phyloP scores from a whole-genome alignment of 2,888 invertebrate species.

The Athetis lepigone region DNA sequence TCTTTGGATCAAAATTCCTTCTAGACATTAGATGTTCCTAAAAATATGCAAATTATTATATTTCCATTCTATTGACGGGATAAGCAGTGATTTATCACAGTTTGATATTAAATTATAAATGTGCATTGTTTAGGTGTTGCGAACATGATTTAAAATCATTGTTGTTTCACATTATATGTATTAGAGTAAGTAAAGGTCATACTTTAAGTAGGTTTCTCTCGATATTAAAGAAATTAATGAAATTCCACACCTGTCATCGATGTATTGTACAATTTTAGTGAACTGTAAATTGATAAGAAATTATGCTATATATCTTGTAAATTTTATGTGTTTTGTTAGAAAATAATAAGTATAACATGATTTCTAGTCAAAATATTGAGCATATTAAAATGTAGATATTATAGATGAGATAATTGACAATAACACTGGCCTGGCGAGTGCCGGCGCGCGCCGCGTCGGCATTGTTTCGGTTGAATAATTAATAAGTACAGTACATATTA shows the following conservation, averaged over 20 bases:
- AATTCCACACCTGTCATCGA: constrained; percentile 83
- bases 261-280: constrained; percentile 88
- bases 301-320: constrained; percentile 88
- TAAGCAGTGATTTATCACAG: constrained; percentile 65
- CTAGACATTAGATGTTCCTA: constrained; percentile 77
- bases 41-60: constrained; percentile 67
- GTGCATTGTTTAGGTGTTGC: constrained; percentile 69
- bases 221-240: constrained; percentile 69
- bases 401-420: constrained; percentile 89
- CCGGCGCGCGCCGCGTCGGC: constrained; percentile 64
- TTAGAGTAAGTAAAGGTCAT: constrained; percentile 72
- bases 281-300: constrained; percentile 88
- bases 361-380: constrained; percentile 91
- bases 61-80: constrained; percentile 65
- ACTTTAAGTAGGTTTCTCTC: constrained; percentile 73
- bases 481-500: constrained; percentile 83
- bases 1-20: constrained; percentile 69
- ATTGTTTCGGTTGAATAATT: constrained; percentile 77
- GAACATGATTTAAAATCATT: constrained; percentile 79
- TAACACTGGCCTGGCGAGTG: constrained; percentile 86
- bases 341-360: constrained; percentile 89
- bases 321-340: constrained; percentile 89
- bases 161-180: constrained; percentile 73
- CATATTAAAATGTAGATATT: constrained; percentile 89
- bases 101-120: constrained; percentile 65